Evolutionary conservation across 2,888 invertebrate species (phyloP), one percentile per base, ranked within the genome.

Genomic region (Philopedon plagiatum): DNA sequence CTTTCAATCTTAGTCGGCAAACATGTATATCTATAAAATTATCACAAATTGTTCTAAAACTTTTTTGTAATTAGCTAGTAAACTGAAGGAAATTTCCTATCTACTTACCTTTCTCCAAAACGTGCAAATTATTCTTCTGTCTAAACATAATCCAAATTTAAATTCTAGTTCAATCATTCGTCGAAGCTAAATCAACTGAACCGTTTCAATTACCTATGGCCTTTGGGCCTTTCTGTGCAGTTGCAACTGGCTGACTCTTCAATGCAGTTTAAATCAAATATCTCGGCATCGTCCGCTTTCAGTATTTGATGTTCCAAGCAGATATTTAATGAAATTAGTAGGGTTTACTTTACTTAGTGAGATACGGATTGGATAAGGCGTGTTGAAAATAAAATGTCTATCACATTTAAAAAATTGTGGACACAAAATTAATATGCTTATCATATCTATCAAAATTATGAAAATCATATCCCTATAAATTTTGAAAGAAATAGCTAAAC

Each of bases 221-320:
- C 57, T 57, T 57, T 32, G 9, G 64, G 26, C 29, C 23, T 49
- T 21, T 57, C 46, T 29, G 9, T 58, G 21, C 13, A 58, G 46
- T n/a, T 39, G 44, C 32, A 58, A 19, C 44, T 66, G 46, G 49
- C 57, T 46, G 54, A 64, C 64, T 54, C 39, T 54, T 57, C 56
- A 57, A 66, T 57, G 46, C 57, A 58, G 66, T 58, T 58, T n/a
- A 57, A 58, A 58, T 66, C 66, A 58, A 57, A 32, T 58, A 58
- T 66, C 58, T 66, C 46, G 32, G 15, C 44, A 66, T 58, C 7
- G 57, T 11, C 34, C 26, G 65, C 65, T 65, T 19, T 39, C 34
- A 46, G 41, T 58, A 58, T 66, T 66, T 58, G 44, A 57, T 58
- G 21, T 13, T 41, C 32, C 44, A 41, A 46, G 34, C 32, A 5